These are phyloP conservation scores for Bombus cullumanus DNA, from an alignment of 1,140 invertebrate species.

Conservation along the genomic window DNA sequence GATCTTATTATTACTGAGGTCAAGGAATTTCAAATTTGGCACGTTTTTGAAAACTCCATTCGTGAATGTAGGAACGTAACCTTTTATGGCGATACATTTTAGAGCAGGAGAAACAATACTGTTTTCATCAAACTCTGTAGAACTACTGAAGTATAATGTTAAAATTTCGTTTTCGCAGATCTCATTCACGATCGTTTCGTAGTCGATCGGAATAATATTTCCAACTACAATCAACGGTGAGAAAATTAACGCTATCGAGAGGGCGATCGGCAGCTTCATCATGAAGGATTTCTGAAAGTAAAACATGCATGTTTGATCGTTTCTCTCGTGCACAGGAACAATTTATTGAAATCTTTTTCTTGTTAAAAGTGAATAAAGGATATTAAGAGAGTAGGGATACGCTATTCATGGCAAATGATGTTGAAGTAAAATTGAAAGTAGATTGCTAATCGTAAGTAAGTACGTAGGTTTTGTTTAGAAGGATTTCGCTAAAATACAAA, in stretches of 20 bases:
- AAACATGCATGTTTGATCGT: neutral
- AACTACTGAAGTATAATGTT: neutral
- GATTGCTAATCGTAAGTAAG: neutral
- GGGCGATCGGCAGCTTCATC: neutral
- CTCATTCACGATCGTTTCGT: neutral
- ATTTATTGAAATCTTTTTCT: no score
- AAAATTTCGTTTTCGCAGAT: neutral
- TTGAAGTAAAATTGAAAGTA: neutral
- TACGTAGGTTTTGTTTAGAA: no score
- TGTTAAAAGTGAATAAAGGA: no score
- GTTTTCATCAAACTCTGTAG: accelerated
- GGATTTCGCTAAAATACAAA: no score
- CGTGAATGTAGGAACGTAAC: accelerated
- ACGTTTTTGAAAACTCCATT: slow-evolving; percentile 11
- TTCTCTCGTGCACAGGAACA: no score
- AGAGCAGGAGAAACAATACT: neutral
- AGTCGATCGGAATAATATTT: neutral
- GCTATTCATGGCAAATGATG: neutral
- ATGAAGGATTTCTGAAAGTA: neutral
- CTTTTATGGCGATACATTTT: slow-evolving; percentile 9
- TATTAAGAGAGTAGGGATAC: no score
- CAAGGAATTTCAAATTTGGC: slow-evolving; percentile 25
- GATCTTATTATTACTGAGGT: neutral
- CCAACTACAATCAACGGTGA: neutral
- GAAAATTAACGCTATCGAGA: neutral